Conservation (phyloP, 2,888 invertebrate genomes). For the Acanthococcus lagerstroemiae region DNA sequence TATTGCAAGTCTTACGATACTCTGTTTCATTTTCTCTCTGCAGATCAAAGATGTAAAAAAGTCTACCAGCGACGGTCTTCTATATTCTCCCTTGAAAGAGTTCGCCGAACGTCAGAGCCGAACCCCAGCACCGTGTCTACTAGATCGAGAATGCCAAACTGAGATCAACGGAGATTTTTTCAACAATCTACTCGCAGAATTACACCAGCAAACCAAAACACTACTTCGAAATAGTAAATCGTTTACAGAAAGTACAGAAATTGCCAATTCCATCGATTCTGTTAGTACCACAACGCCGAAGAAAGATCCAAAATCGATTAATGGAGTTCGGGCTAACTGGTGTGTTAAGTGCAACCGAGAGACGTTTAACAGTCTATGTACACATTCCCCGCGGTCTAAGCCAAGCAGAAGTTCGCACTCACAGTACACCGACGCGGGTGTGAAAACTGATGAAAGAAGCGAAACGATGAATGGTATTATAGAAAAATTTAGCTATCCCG, state of each 20-base stretch:
- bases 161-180: neutral
- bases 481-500: neutral
- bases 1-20: neutral
- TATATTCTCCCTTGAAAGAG: conserved; percentile 11
- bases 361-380: neutral
- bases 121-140: neutral
- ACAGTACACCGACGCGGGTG: neutral
- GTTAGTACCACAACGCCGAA: neutral
- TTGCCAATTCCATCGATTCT: neutral
- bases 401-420: neutral
- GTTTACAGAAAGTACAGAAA: neutral
- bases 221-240: neutral
- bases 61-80: conserved; percentile 10
- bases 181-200: neutral
- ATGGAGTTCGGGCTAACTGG: neutral
- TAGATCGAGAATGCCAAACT: conserved; percentile 6
- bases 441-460: neutral
- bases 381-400: neutral
- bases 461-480: neutral
- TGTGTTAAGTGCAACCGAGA: neutral
- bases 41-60: conserved; percentile 24
- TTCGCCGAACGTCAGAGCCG: conserved; percentile 7
- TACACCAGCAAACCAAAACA: neutral
- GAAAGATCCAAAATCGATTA: neutral
- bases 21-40: neutral